These are phyloP conservation scores for Metopolophium dirhodum DNA, from an alignment of 1,140 invertebrate genomes.

Conservation along the genomic window DNA sequence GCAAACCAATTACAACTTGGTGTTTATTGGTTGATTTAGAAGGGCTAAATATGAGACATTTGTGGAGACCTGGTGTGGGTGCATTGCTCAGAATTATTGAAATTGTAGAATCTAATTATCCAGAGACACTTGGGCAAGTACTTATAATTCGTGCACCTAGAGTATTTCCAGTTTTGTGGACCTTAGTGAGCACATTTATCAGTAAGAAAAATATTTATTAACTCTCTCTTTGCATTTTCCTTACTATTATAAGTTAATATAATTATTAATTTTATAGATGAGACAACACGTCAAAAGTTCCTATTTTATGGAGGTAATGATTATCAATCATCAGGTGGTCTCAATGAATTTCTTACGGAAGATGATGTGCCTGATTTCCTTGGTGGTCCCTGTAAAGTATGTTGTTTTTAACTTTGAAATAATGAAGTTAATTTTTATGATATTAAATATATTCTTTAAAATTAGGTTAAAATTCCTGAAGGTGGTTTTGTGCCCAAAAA, in stretches of 20 bases:
- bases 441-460: neutral
- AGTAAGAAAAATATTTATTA: slow-evolving; percentile 64
- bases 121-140: slow-evolving; percentile 91
- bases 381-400: slow-evolving; percentile 85
- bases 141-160: slow-evolving; percentile 87
- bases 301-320: slow-evolving; percentile 91
- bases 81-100: slow-evolving; percentile 92
- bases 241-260: neutral
- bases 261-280: slow-evolving; percentile 71
- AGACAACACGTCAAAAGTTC: slow-evolving; percentile 93
- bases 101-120: slow-evolving; percentile 94
- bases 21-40: slow-evolving; percentile 91
- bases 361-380: slow-evolving; percentile 91
- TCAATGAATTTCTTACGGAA: slow-evolving; percentile 85
- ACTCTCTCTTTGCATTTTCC: neutral
- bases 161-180: slow-evolving; percentile 97
- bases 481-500: slow-evolving; percentile 89
- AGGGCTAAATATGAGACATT: slow-evolving; percentile 92
- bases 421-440: neutral
- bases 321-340: slow-evolving; percentile 77
- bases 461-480: slow-evolving; percentile 81
- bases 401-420: slow-evolving; percentile 10
- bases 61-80: slow-evolving; percentile 92
- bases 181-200: slow-evolving; percentile 94
- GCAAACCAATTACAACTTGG: slow-evolving; percentile 86